These are phyloP conservation scores for Dasyornis broadbenti DNA, from an alignment of 2,113 vertebrate species.

Conservation along the genomic window DNA sequence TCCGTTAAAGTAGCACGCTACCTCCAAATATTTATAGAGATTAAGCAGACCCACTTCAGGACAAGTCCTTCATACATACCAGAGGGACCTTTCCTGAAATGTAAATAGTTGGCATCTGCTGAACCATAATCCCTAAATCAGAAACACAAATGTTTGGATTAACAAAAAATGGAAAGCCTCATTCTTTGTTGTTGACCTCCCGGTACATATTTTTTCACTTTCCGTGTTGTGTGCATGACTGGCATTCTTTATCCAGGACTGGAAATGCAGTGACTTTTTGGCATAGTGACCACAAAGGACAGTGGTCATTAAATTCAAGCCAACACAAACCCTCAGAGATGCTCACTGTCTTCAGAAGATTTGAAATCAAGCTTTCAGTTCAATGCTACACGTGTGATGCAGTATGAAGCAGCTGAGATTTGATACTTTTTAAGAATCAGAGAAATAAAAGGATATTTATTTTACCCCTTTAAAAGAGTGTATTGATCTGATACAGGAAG, in stretches of 20 bases:
- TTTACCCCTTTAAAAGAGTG: background rate
- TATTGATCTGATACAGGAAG: background rate
- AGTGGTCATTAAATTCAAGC: background rate
- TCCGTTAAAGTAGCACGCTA: background rate
- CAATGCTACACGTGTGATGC: background rate
- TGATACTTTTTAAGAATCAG: background rate
- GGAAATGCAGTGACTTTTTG: background rate
- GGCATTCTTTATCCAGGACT: background rate
- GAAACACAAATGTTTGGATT: conserved; percentile 54
- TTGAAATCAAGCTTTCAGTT: background rate
- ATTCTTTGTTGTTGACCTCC: background rate
- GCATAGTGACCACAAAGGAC: background rate
- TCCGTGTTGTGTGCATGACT: background rate
- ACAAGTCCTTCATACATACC: conserved; percentile 24
- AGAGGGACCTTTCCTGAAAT: conserved; percentile 31
- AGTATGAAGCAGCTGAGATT: background rate
- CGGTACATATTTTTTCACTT: background rate
- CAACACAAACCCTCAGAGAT: background rate
- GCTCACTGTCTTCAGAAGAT: background rate
- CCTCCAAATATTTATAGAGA: conserved; percentile 57
- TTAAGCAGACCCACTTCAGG: conserved; percentile 22
- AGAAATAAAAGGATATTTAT: background rate
- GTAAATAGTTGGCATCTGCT: conserved; percentile 33
- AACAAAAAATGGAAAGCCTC: background rate
- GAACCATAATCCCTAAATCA: conserved; percentile 36